Conservation (phyloP, 2,797 vertebrate genomes). For the Phataginus tetradactyla region DNA sequence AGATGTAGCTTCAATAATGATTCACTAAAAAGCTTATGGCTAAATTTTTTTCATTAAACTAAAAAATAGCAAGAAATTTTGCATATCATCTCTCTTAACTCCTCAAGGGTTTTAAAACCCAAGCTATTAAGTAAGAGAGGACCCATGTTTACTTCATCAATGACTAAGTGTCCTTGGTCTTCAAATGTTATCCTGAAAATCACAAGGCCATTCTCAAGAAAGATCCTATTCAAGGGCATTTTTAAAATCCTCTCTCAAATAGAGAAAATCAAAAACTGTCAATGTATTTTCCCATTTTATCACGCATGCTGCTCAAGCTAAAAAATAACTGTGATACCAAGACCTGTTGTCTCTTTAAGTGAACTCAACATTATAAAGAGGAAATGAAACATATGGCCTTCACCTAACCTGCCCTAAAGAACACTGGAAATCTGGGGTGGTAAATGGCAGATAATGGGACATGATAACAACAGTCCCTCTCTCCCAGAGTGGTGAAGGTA, state of each 20-base stretch:
- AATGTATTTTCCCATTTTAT: conserved; percentile 41
- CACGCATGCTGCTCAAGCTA: background rate
- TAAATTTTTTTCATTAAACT: conserved; percentile 72
- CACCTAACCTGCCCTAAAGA: background rate
- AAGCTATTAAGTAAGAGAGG: conserved; percentile 19
- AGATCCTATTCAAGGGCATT: conserved; percentile 50
- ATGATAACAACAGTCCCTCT: background rate
- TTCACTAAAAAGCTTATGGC: conserved; percentile 73
- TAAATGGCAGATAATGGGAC: background rate
- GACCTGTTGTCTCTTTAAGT: conserved; percentile 28
- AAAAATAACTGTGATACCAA: conserved; percentile 7
- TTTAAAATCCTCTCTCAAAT: background rate
- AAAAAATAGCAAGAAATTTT: conserved; percentile 72
- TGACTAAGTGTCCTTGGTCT: conserved; percentile 1
- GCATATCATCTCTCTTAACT: conserved; percentile 49
- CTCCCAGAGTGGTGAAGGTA: background rate
- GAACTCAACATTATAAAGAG: background rate
- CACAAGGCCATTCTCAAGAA: background rate
- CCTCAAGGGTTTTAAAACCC: background rate
- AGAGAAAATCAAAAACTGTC: conserved; percentile 48
- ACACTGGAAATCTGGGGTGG: background rate
- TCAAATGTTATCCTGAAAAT: conserved; percentile 23
- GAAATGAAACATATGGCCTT: background rate
- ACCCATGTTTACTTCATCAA: conserved; percentile 8
- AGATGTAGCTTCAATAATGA: conserved; percentile 64